Percentiles rank a stretch among this genome's conserved stretches.
Conservation (phyloP, 1,140 invertebrate genomes). For the Diuraphis noxia region DNA sequence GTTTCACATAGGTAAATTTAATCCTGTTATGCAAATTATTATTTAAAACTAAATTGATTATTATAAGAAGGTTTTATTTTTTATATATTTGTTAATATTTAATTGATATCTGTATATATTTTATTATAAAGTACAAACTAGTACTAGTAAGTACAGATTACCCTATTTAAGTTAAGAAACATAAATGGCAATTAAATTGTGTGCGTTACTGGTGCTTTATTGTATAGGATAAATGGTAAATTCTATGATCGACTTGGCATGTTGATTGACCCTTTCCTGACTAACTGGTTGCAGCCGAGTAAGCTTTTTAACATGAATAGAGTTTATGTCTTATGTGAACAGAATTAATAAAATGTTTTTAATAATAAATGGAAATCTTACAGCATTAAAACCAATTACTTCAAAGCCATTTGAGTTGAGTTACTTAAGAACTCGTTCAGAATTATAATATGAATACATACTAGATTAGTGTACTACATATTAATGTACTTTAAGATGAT, state of each 20-base stretch:
- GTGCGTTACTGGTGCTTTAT: fast-evolving
- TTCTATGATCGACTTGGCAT: background rate
- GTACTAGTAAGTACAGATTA: too few species aligned
- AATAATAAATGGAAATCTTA: background rate
- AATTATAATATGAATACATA: too few species aligned
- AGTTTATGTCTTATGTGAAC: background rate
- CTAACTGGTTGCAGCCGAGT: background rate
- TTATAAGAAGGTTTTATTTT: background rate
- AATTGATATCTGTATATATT: too few species aligned
- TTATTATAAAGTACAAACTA: too few species aligned
- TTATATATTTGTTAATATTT: background rate
- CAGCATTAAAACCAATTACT: background rate
- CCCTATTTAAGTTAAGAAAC: background rate
- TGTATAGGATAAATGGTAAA: background rate
- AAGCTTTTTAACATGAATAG: background rate
- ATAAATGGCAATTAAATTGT: background rate
- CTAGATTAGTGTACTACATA: too few species aligned
- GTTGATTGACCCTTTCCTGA: background rate
- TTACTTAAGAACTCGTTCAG: background rate
- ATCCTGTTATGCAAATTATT: background rate
- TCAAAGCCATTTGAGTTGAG: background rate
- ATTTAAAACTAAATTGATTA: background rate
- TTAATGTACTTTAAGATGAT: too few species aligned
- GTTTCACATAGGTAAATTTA: background rate
- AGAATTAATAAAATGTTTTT: background rate